phyloP scores from a whole-genome alignment of 23 tunicate genomes.

The Pegea sp. region DNA sequence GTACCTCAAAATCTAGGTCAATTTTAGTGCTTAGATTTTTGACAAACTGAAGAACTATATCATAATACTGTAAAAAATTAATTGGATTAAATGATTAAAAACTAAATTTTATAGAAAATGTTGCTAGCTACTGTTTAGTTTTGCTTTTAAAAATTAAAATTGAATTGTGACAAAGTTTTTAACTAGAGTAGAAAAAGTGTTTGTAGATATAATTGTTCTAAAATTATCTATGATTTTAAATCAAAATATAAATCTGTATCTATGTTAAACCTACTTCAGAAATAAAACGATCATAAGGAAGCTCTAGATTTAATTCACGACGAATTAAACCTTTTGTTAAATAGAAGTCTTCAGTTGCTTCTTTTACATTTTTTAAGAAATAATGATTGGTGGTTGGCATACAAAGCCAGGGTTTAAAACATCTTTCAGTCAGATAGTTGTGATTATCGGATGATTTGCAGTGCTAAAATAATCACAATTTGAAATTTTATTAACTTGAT shows the following conservation, averaged over 20 bases:
- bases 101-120: neutral
- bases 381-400: constrained; percentile 26
- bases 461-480: constrained; percentile 6
- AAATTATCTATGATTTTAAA: neutral
- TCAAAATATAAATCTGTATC: neutral
- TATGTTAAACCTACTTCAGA: constrained; percentile 1
- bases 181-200: neutral
- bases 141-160: too few relatives aligned
- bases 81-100: neutral
- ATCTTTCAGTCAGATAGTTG: constrained; percentile 19
- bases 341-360: constrained; percentile 23
- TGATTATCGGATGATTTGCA: constrained; percentile 22
- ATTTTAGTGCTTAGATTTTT: constrained; percentile 14
- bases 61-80: constrained; percentile 25
- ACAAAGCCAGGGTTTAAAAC: constrained; percentile 41
- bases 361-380: constrained; percentile 18
- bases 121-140: neutral
- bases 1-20: constrained; percentile 20
- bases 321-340: constrained; percentile 8
- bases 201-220: neutral
- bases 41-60: constrained; percentile 20
- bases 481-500: neutral
- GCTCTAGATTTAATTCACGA: constrained; percentile 12
- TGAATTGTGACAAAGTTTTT: too few relatives aligned
- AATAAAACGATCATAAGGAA: constrained; percentile 33